Evolutionary conservation across 1,140 invertebrate species (phyloP), one percentile per base, ranked within the genome.

Genomic region (Caenorhabditis briggsae): DNA sequence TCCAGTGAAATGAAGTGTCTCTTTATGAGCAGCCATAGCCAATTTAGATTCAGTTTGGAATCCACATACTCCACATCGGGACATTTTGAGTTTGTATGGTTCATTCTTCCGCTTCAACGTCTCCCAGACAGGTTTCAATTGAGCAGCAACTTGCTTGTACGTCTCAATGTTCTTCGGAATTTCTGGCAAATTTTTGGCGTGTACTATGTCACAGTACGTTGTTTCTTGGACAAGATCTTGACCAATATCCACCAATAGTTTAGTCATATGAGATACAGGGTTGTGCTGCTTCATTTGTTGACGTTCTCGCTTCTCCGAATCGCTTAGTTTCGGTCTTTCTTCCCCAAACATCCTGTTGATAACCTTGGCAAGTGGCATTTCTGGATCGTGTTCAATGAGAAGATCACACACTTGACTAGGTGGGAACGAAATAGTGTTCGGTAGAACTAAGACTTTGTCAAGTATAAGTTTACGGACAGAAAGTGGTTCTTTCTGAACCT

Each of bases 361-460:
- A 8, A 92, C 90, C 61, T 87, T 83, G 12, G 70, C 33, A 2
- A 89, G 50, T 43, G 74, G 83, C 56, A 53, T 65, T 8, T 87
- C 82, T 6, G 89, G 87, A 78, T 92, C 91, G 82, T 92, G 92
- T 46, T 92, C 91, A 65, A 92, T 92, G 18, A 92, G 53, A 59
- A 92, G 25, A 70, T 92, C 91, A 43, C 92, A 92, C 23, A 92
- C 90, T 90, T 92, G 84, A 87, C 85, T 86, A 6, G 91, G 91
- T 18, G 91, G 91, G 82, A 92, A 89, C 2, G 91, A 92, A 33
- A 92, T 92, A 16, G 91, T 90, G 83, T 92, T 92, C 3, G 91
- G 91, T 1, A 92, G 86, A n/a, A 92, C 91, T 5, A 92, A 59
- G 41, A 92, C 88, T 84, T 92, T 92, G 53, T 91, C 92, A n/a